These are phyloP conservation scores for Halichoerus grypus DNA, from an alignment of 2,113 vertebrate genomes.

Conservation along the genomic window DNA sequence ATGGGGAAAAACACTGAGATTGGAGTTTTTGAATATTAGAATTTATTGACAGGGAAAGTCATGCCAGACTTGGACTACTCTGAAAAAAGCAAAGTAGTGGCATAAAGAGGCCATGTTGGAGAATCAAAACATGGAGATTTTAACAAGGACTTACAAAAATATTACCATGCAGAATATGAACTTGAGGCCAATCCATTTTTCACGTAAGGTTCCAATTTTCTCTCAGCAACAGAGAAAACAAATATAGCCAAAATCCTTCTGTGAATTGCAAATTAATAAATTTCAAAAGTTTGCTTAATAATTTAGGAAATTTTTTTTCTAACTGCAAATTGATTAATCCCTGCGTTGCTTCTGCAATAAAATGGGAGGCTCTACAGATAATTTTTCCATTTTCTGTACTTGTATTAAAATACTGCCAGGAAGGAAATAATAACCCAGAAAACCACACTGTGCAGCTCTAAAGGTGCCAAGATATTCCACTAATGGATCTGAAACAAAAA, in stretches of 20 bases:
- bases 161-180: background rate
- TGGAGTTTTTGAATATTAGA: background rate
- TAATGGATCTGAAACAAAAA: constrained; percentile 58
- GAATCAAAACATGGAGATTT: background rate
- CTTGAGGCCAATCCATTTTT: background rate
- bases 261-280: constrained; percentile 37
- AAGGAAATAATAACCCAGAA: constrained; percentile 64
- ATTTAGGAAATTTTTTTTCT: constrained; percentile 27
- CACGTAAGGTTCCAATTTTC: background rate
- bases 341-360: background rate
- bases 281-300: constrained; percentile 58
- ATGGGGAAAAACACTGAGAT: background rate
- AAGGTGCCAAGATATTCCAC: constrained; percentile 2
- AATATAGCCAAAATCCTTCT: background rate
- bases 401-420: constrained; percentile 62
- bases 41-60: background rate
- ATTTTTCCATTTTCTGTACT: constrained; percentile 59
- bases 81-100: background rate
- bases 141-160: background rate
- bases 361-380: constrained; percentile 26
- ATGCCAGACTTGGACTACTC: background rate
- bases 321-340: constrained; percentile 64
- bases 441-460: background rate
- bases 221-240: constrained; percentile 30
- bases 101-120: background rate